A percentile compares a stretch with the other conserved stretches of the same genome.
phyloP scores from a whole-genome alignment of 2,888 invertebrate species.

The Pammene aurita region DNA sequence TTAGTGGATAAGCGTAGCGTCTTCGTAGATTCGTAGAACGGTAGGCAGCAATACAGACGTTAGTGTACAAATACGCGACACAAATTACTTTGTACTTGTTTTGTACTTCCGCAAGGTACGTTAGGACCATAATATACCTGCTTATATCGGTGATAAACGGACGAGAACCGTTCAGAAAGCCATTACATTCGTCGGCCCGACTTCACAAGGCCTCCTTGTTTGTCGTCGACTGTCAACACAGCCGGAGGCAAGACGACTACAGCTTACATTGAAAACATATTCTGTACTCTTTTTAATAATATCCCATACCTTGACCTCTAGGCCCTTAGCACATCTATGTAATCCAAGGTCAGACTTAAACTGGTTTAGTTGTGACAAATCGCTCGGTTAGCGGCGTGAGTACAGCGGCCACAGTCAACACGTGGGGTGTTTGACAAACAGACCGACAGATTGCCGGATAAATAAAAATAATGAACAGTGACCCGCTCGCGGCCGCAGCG shows the following conservation, averaged over 20 bases:
- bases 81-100: too few species aligned
- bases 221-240: constrained; percentile 9
- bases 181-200: constrained; percentile 20
- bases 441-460: constrained; percentile 68
- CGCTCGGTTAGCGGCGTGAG: not conserved
- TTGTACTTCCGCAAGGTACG: too few species aligned
- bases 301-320: not conserved
- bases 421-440: constrained; percentile 33
- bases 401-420: constrained; percentile 23
- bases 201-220: constrained; percentile 3
- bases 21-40: too few species aligned
- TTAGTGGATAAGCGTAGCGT: too few species aligned
- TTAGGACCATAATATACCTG: too few species aligned
- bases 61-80: too few species aligned
- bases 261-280: not conserved
- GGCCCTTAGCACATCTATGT: not conserved
- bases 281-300: not conserved
- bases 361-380: not conserved
- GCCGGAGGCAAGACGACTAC: not conserved
- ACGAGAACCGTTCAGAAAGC: constrained; percentile 20
- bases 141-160: too few species aligned
- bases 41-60: too few species aligned
- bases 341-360: not conserved
- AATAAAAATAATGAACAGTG: constrained; percentile 69
- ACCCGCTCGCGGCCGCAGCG: constrained; percentile 45